phyloP scores from a whole-genome alignment of 23 tunicate species.

The Diplosoma virens region DNA sequence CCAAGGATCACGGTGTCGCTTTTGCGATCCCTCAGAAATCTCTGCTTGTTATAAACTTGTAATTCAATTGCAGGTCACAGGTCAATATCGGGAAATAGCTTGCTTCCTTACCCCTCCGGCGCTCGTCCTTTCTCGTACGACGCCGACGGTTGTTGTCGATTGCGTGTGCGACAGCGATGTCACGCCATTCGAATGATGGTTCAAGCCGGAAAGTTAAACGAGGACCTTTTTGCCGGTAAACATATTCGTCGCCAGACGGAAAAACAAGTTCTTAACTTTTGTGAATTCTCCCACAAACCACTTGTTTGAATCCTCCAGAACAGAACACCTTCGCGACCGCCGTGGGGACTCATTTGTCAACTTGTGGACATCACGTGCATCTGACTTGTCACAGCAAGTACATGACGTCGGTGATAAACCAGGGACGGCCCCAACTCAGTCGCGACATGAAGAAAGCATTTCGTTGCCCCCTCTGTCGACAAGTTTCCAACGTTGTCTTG shows the following conservation, averaged over 20 bases:
- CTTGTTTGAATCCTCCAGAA: not conserved
- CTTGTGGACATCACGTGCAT: slow-evolving; percentile 90
- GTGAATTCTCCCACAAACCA: not conserved
- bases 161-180: not conserved
- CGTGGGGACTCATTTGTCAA: slow-evolving; percentile 63
- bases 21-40: no score
- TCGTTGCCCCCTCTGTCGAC: slow-evolving; percentile 84
- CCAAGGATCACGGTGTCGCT: not conserved
- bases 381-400: slow-evolving; percentile 57
- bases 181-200: not conserved
- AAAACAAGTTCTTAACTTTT: not conserved
- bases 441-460: slow-evolving; percentile 35
- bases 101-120: slow-evolving; percentile 1
- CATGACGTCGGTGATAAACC: slow-evolving; percentile 47
- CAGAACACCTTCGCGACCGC: slow-evolving; percentile 15
- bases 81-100: not conserved
- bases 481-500: slow-evolving; percentile 62
- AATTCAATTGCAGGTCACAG: slow-evolving; percentile 9
- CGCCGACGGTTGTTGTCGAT: slow-evolving; percentile 4
- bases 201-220: not conserved
- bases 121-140: not conserved
- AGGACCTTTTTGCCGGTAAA: not conserved
- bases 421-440: slow-evolving; percentile 35
- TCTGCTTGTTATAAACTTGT: no score
- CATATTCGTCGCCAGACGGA: not conserved